A percentile compares a stretch with the other conserved stretches of the same genome.
phyloP scores from a whole-genome alignment of 1,140 invertebrate genomes.

The Drosophila prosaltans region DNA sequence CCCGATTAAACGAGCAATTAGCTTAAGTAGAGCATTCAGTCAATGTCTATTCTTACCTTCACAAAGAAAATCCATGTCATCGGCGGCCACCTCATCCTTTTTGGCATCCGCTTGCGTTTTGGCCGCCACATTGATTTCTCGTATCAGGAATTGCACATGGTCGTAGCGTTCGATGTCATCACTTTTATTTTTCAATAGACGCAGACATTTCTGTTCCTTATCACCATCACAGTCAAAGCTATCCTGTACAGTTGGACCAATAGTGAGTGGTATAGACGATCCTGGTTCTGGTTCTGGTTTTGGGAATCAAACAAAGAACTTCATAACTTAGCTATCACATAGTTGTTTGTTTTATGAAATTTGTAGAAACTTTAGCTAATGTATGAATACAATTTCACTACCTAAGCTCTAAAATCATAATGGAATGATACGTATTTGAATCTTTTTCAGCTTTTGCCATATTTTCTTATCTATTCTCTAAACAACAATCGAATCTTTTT shows the following conservation, averaged over 20 bases:
- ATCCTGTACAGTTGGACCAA: slow-evolving; percentile 52
- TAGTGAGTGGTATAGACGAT: slow-evolving; percentile 15
- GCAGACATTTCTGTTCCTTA: slow-evolving; percentile 78
- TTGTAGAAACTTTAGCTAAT: too few species aligned
- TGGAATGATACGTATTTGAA: too few species aligned
- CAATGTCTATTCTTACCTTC: slow-evolving; percentile 61
- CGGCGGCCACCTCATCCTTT: slow-evolving; percentile 87
- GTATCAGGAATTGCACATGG: slow-evolving; percentile 97
- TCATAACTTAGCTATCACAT: too few species aligned
- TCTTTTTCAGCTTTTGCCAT: too few species aligned
- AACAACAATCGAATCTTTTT: too few species aligned
- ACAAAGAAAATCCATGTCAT: slow-evolving; percentile 79
- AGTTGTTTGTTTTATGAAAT: too few species aligned
- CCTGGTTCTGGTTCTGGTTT: slow-evolving; percentile 11
- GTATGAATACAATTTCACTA: too few species aligned
- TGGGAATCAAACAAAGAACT: too few species aligned
- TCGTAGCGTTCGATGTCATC: slow-evolving; percentile 86
- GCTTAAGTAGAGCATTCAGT: slow-evolving; percentile 25
- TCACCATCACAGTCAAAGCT: slow-evolving; percentile 76
- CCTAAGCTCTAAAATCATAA: too few species aligned
- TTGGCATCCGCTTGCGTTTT: slow-evolving; percentile 65
- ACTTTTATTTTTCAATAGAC: slow-evolving; percentile 81
- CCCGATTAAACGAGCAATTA: slow-evolving; percentile 48
- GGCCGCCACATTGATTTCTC: slow-evolving; percentile 87
- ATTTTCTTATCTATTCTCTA: too few species aligned